Evolutionary conservation across 2,888 invertebrate genomes (phyloP).

Genomic region (Lampropteryx suffumata): DNA sequence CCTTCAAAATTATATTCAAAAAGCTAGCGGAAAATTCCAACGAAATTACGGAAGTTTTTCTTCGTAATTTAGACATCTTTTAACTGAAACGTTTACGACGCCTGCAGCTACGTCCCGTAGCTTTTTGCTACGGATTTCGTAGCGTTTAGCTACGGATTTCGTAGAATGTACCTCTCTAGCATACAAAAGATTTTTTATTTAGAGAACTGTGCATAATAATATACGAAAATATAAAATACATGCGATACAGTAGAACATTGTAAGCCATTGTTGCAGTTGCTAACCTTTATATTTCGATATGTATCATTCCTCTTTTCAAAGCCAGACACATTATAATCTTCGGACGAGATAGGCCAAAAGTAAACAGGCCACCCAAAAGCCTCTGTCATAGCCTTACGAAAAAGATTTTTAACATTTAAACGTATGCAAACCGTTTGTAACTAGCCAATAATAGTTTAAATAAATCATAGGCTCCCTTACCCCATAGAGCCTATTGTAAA

Average conservation of each 20-base stretch:
- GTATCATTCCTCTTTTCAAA: too few relatives aligned
- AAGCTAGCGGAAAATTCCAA: conserved; percentile 27
- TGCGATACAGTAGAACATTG: too few relatives aligned
- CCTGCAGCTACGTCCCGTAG: conserved; percentile 28
- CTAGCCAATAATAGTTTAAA: conserved; percentile 9
- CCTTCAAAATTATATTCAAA: conserved; percentile 20
- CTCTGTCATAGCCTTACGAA: too few relatives aligned
- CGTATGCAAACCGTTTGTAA: conserved; percentile 1
- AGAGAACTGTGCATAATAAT: too few relatives aligned
- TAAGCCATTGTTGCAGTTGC: too few relatives aligned
- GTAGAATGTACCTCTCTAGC: neutral
- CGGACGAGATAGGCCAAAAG: too few relatives aligned
- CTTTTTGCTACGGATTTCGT: conserved; percentile 14
- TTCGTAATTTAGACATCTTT: conserved; percentile 34
- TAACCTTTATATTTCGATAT: too few relatives aligned
- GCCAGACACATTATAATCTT: too few relatives aligned
- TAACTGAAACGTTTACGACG: conserved; percentile 27
- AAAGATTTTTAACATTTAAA: too few relatives aligned
- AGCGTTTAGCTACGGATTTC: conserved; percentile 2
- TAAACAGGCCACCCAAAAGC: too few relatives aligned
- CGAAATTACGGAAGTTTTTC: conserved; percentile 31
- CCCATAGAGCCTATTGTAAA: conserved; percentile 27
- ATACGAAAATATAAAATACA: too few relatives aligned
- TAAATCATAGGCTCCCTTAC: conserved; percentile 17
- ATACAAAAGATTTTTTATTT: too few relatives aligned